Evolutionary conservation across 2,888 invertebrate species (phyloP), one percentile per base, ranked within the genome.

Genomic region (Conus canariensis): DNA sequence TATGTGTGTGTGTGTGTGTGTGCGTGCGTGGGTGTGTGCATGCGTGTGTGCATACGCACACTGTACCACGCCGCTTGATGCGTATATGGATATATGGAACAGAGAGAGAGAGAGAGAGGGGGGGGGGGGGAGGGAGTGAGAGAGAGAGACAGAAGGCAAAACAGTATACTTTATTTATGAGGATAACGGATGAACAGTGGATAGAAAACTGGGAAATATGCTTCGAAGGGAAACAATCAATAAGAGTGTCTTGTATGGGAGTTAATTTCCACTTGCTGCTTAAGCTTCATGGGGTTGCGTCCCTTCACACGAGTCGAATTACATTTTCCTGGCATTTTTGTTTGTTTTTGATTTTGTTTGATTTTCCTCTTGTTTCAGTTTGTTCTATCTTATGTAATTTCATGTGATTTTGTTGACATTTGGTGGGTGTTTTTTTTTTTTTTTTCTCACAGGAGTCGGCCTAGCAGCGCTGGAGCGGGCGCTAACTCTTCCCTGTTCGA

Each of bases 401-500:
- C 30, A 45, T 45, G 45, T 45, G 45, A 30, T 45, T 45, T 45
- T 45, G 45, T 45, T 45, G 45, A 1, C 45, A 64, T 64, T 64
- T 10, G 5, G 16, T 2, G 64, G 64, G 64, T 16, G 1, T 64
- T 64, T 64, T 30, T 64, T 64, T 64, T 64, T 64, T 14, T 64
- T 64, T 64, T 64, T 64, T 64, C 1, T 14, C 3, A 6, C 88
- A 90, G 85, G n/a, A 88, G 82, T 70, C 88, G 82, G 8, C 86
- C 90, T 8, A 9, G 77, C 45, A 87, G 80, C 19, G 58, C 77
- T 6, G 45, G 88, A 82, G 92, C 64, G 59, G 80, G 25, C 85
- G 90, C 56, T 88, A 92, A 91, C 64, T 89, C 91, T 30, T 94
- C 92, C 58, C 88, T 91, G 88, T 91, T 91, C 80, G 92, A 93